phyloP scores from a whole-genome alignment of 92 coral and sea anemone genomes.

The Bergia sp. region DNA sequence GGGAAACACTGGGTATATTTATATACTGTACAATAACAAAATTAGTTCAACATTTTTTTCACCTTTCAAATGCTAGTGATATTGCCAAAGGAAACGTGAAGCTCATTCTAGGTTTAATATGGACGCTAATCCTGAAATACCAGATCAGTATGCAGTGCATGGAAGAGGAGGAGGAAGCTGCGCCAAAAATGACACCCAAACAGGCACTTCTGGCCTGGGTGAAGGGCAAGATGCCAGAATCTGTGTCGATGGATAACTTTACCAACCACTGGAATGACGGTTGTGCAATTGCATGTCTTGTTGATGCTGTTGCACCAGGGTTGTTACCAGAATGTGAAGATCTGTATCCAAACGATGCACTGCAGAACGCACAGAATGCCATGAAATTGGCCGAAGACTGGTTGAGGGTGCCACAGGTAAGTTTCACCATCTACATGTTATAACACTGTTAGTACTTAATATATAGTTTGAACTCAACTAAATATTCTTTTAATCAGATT shows the following conservation, averaged over 20 bases:
- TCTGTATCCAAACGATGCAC: conserved; percentile 82
- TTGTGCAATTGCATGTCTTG: conserved; percentile 94
- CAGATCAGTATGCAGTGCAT: conserved; percentile 99
- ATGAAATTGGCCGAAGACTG: conserved; percentile 95
- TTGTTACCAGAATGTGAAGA: conserved; percentile 95
- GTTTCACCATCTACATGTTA: neutral
- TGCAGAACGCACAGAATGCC: conserved; percentile 89
- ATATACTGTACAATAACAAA: too few species aligned
- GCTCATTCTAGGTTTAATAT: conserved; percentile 95
- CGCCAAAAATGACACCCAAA: conserved; percentile 91
- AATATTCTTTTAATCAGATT: too few species aligned
- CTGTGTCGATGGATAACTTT: conserved; percentile 95
- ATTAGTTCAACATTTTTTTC: neutral
- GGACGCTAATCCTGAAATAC: conserved; percentile 96
- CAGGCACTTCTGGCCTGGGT: conserved; percentile 99
- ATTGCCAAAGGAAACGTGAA: conserved; percentile 94
- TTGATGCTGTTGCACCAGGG: conserved; percentile 99
- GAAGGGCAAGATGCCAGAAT: conserved; percentile 98
- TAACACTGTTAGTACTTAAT: neutral
- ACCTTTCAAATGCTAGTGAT: conserved; percentile 86
- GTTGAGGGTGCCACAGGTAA: conserved; percentile 96
- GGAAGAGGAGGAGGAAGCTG: conserved; percentile 72
- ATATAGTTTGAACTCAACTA: too few species aligned
- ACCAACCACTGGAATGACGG: conserved; percentile 97
- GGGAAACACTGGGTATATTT: neutral